Base-by-base conservation (phyloP, 2,888 invertebrate species). In the Petrophora chlorosata region DNA sequence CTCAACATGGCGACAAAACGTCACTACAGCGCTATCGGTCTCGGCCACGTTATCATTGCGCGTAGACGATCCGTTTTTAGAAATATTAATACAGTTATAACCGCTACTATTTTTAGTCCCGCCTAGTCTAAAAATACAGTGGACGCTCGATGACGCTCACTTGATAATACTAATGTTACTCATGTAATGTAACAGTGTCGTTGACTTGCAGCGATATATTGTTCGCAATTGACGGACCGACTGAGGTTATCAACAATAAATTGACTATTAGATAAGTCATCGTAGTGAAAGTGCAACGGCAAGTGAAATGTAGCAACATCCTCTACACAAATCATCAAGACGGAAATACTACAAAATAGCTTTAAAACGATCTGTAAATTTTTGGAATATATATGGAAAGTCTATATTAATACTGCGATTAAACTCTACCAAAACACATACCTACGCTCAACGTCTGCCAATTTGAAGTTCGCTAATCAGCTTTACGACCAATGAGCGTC, bases 21-120 rank as follows among this genome's bases (percentile, higher is more conserved):
- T 85, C 84, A 85, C 64, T 43, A 58, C 56, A n/a, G n/a, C 68
- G 69, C 77, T 83, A 86, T 85, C 86, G 79, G 78, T 78, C 77
- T 79, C 82, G 74, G 73, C 51, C 78, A 66, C 76, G 85, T 87
- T 88, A 88, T 88, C 88, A 85, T 59, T 43, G 34, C 71, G 78
- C 79, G 85, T 82, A 85, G 84, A 85, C 85, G 82, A 79, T 88
- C 89, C 86, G 79, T 90, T 89, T 90, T 90, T 90, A 90, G 90
- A 90, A 89, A 90, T 90, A 90, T 90, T 90, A 90, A 89, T 89
- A 87, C 88, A 85, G 86, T 89, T 85, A 90, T 90, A 89, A 90
- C 86, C 71, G 80, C 73, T 75, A 83, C 89, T 90, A 90, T 89
- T 87, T 90, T 87, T 90, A 90, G 90, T 85, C 61, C 78, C 81